These are phyloP conservation scores for Gymnocheta viridis DNA, from an alignment of 2,888 invertebrate species.

Conservation along the genomic window DNA sequence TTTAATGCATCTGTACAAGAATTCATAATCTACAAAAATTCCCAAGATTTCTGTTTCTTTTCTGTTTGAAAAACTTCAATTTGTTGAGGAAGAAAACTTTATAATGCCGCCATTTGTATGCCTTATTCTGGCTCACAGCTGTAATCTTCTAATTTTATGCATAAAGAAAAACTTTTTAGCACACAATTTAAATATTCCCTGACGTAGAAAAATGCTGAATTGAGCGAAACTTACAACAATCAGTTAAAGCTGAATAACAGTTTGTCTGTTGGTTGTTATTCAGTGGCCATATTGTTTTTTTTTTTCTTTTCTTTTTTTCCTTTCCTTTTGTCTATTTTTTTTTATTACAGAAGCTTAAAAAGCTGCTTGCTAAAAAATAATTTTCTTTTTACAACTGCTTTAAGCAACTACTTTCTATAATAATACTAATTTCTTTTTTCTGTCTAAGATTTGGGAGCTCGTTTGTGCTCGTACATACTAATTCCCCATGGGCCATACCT, in stretches of 20 bases:
- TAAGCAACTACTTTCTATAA: neutral
- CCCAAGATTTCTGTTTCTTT: neutral
- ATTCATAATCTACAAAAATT: neutral
- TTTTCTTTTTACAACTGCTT: neutral
- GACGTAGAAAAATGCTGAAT: neutral
- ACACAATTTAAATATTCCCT: constrained; percentile 12
- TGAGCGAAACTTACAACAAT: neutral
- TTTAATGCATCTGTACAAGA: neutral
- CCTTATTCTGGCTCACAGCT: neutral
- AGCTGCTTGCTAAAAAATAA: neutral
- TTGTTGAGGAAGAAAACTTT: too few species aligned
- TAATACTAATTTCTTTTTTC: neutral
- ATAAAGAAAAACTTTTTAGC: constrained; percentile 2
- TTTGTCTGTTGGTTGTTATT: neutral
- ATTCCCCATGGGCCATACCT: constrained; percentile 16
- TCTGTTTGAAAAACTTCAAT: neutral
- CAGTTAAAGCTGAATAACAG: neutral
- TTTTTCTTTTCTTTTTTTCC: too few species aligned
- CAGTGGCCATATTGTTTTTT: too few species aligned
- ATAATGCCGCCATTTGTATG: constrained; percentile 5
- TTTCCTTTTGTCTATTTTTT: too few species aligned
- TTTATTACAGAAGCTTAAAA: neutral
- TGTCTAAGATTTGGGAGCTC: neutral
- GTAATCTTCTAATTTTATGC: neutral
- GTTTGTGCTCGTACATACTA: too few species aligned